A percentile compares a stretch with the other conserved stretches of the same genome.
These are phyloP conservation scores for Azemiops feae DNA, from an alignment of 2,113 vertebrate genomes.

Conservation along the genomic window DNA sequence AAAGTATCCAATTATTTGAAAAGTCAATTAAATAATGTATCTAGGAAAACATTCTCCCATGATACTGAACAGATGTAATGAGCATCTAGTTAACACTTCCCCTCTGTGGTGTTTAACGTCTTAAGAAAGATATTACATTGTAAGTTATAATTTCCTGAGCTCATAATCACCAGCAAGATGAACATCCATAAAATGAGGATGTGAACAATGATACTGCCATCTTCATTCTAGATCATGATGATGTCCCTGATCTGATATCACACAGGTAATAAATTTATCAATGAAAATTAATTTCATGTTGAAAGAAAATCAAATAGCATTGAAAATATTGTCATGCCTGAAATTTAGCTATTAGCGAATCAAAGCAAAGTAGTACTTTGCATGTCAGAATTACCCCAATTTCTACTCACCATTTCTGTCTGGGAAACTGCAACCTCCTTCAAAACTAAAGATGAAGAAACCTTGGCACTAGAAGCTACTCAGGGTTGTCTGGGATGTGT, in stretches of 20 bases:
- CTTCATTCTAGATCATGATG: not conserved
- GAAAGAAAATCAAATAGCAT: not conserved
- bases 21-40: not conserved
- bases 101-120: not conserved
- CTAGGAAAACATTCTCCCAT: not conserved
- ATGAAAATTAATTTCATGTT: not conserved
- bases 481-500: not conserved
- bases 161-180: not conserved
- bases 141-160: not conserved
- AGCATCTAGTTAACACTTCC: not conserved
- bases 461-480: not conserved
- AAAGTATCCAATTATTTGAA: not conserved
- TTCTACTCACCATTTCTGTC: not conserved
- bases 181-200: not conserved
- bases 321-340: not conserved
- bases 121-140: not conserved
- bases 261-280: not conserved
- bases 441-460: not conserved
- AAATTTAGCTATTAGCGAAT: not conserved
- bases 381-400: not conserved
- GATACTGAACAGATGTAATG: not conserved
- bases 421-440: not conserved
- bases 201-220: not conserved
- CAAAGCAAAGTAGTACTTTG: not conserved
- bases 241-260: not conserved